Evolutionary conservation across 2,113 vertebrate genomes (phyloP).

Genomic region (Thunnus thynnus): DNA sequence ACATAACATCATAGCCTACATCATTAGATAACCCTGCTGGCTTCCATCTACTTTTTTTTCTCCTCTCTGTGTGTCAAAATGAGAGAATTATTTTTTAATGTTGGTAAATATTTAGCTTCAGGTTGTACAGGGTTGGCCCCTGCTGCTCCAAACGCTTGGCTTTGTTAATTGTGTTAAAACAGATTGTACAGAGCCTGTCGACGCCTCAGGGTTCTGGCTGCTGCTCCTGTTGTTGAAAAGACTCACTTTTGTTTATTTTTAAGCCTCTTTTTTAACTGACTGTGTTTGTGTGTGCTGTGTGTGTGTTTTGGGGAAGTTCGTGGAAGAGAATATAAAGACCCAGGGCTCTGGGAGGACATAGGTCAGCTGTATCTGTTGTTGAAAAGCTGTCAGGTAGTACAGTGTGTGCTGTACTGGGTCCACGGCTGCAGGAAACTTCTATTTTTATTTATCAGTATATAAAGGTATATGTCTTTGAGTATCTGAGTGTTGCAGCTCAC

Average conservation of each 20-base stretch:
- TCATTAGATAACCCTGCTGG: constrained; percentile 26
- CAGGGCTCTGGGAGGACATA: not conserved
- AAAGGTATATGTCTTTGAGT: no score
- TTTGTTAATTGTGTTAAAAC: constrained; percentile 47
- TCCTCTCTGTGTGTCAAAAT: not conserved
- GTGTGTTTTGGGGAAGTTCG: not conserved
- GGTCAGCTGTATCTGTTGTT: not conserved
- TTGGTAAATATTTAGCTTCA: constrained; percentile 26
- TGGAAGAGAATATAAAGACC: not conserved
- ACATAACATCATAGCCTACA: constrained; percentile 14
- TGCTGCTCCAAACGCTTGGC: constrained; percentile 1
- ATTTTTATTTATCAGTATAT: no score
- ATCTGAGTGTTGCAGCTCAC: no score
- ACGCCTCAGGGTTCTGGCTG: constrained; percentile 10
- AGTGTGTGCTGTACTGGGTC: no score
- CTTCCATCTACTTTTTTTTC: not conserved
- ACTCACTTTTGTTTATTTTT: constrained; percentile 26
- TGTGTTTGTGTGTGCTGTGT: not conserved
- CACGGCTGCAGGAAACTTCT: no score
- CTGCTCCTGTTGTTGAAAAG: constrained; percentile 23
- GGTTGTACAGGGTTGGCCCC: not conserved
- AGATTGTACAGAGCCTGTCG: constrained; percentile 9
- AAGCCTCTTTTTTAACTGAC: not conserved
- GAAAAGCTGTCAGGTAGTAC: no score
- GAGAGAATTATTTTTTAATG: not conserved